These are phyloP conservation scores for Pocillopora verrucosa DNA, from an alignment of 64 coral and sea anemone genomes.

Conservation along the genomic window DNA sequence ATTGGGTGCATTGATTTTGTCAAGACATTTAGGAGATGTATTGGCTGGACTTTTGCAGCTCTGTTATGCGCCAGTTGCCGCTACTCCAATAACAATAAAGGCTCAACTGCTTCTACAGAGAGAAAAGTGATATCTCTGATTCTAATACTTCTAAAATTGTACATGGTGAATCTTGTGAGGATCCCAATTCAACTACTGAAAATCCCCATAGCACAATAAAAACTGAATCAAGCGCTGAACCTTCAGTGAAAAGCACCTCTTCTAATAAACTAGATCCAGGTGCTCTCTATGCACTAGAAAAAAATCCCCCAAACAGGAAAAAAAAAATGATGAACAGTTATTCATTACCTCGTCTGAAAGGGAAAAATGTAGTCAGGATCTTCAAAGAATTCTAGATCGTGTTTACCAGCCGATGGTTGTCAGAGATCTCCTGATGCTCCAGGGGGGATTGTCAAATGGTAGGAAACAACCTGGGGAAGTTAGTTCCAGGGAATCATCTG, in stretches of 20 bases:
- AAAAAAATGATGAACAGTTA: neutral
- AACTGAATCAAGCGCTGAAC: neutral
- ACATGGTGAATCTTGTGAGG: neutral
- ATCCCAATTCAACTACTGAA: neutral
- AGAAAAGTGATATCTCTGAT: neutral
- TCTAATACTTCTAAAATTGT: neutral
- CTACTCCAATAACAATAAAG: slow-evolving; percentile 1
- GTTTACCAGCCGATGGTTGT: slow-evolving; percentile 86
- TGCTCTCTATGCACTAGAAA: neutral
- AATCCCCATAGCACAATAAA: neutral
- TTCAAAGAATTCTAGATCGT: slow-evolving; percentile 65
- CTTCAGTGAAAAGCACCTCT: neutral
- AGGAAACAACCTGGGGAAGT: neutral
- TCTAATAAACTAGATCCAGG: neutral
- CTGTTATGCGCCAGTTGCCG: slow-evolving; percentile 46
- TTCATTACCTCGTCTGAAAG: slow-evolving; percentile 55
- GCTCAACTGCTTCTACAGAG: neutral
- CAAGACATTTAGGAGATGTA: slow-evolving; percentile 82
- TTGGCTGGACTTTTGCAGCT: slow-evolving; percentile 81
- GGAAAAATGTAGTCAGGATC: slow-evolving; percentile 56
- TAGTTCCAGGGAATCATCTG: neutral
- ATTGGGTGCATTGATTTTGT: slow-evolving; percentile 68
- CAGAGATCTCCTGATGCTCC: slow-evolving; percentile 82
- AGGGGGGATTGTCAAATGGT: slow-evolving; percentile 19
- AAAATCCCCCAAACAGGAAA: neutral